These are phyloP conservation scores for Mimumesa dahlbomi DNA, from an alignment of 2,888 invertebrate genomes.

Conservation along the genomic window DNA sequence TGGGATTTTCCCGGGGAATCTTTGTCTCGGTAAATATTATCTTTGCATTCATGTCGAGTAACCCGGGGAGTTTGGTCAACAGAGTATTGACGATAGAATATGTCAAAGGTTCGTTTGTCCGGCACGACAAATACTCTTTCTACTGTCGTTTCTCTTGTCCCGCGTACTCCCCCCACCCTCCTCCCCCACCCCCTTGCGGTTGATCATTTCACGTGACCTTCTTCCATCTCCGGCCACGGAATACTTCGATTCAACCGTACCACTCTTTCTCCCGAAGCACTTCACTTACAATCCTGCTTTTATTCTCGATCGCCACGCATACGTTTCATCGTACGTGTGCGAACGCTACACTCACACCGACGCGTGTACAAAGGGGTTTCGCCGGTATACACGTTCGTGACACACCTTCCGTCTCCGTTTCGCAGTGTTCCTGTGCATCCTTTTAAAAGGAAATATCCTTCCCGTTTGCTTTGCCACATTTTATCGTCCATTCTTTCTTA, in stretches of 20 bases:
- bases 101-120: conserved; percentile 30
- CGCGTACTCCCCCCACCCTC: conserved; percentile 18
- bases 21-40: conserved; percentile 23
- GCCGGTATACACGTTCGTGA: too few relatives aligned
- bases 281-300: conserved; percentile 60
- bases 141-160: conserved; percentile 25
- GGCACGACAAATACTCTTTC: conserved; percentile 38
- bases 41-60: conserved; percentile 15
- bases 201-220: conserved; percentile 3
- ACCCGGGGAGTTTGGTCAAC: conserved; percentile 3
- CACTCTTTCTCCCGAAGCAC: conserved; percentile 55
- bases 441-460: too few relatives aligned
- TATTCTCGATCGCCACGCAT: conserved; percentile 60
- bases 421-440: too few relatives aligned
- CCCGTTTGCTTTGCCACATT: too few relatives aligned
- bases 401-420: too few relatives aligned
- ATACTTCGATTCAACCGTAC: conserved; percentile 55
- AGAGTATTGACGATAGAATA: conserved; percentile 33
- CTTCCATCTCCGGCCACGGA: conserved; percentile 41
- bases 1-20: neutral
- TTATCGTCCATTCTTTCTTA: too few relatives aligned
- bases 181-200: neutral
- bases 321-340: neutral
- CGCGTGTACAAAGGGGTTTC: too few relatives aligned
- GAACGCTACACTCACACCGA: neutral